phyloP scores from a whole-genome alignment of 2,888 invertebrate species.

The Falcaria lacertinaria region DNA sequence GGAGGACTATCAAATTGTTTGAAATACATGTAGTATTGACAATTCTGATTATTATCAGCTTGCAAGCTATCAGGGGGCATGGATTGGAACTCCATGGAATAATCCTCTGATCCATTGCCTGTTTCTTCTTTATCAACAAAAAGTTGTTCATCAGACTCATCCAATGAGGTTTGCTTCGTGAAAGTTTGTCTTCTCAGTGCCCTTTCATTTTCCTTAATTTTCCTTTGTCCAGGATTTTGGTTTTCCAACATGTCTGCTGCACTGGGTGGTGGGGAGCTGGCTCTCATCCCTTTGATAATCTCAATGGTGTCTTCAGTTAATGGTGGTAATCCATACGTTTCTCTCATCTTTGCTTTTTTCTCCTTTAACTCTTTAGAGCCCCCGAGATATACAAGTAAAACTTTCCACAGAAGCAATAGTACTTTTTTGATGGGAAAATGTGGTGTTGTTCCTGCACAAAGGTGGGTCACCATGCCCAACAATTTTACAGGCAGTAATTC shows the following conservation, averaged over 20 bases:
- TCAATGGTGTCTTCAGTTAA: slow-evolving; percentile 96
- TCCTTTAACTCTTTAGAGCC: slow-evolving; percentile 91
- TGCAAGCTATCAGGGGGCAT: slow-evolving; percentile 60
- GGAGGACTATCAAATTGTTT: slow-evolving; percentile 71
- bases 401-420: slow-evolving; percentile 96
- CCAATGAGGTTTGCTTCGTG: slow-evolving; percentile 95
- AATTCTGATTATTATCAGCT: slow-evolving; percentile 56
- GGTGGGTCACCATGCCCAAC: slow-evolving; percentile 96
- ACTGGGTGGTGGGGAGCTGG: slow-evolving; percentile 96
- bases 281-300: slow-evolving; percentile 95
- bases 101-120: slow-evolving; percentile 81
- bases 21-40: slow-evolving; percentile 64
- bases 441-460: slow-evolving; percentile 96
- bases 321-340: slow-evolving; percentile 85
- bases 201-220: slow-evolving; percentile 76
- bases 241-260: slow-evolving; percentile 93
- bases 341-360: slow-evolving; percentile 85
- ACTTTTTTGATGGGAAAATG: slow-evolving; percentile 99
- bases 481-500: slow-evolving; percentile 93
- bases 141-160: slow-evolving; percentile 87
- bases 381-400: slow-evolving; percentile 93
- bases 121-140: slow-evolving; percentile 86
- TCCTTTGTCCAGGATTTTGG: slow-evolving; percentile 87
- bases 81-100: slow-evolving; percentile 80
- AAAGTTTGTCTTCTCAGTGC: slow-evolving; percentile 87